A percentile compares a stretch with the other conserved stretches of the same genome.
These are phyloP conservation scores for Chaetophractus vellerosus DNA, from an alignment of 2,797 vertebrate species.

Conservation along the genomic window DNA sequence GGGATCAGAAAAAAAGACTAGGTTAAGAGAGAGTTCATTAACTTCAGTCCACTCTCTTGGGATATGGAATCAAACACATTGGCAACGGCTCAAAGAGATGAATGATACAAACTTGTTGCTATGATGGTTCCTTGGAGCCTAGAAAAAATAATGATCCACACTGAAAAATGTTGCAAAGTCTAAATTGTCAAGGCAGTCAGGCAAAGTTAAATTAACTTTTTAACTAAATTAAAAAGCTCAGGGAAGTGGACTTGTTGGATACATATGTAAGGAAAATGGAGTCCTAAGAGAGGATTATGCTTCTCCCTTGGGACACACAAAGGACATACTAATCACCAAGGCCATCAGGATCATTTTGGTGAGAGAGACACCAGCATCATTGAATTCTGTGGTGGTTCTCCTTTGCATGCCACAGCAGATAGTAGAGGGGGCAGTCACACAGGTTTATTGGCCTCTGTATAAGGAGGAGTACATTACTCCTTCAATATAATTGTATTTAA, in stretches of 20 bases:
- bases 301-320: background rate
- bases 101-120: background rate
- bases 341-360: background rate
- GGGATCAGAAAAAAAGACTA: background rate
- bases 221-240: background rate
- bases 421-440: background rate
- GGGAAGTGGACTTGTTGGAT: background rate
- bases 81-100: background rate
- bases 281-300: background rate
- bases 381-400: background rate
- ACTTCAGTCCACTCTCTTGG: background rate
- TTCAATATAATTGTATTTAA: background rate
- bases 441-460: background rate
- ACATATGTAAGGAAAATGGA: background rate
- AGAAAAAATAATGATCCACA: background rate
- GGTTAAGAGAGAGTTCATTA: background rate
- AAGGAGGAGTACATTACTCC: background rate
- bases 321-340: background rate
- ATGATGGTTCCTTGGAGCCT: background rate
- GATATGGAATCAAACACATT: background rate
- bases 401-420: background rate
- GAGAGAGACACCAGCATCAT: background rate
- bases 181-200: background rate
- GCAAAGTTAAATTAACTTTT: background rate
- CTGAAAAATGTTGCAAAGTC: background rate